These are phyloP conservation scores for Hippocampus comes DNA, from an alignment of 2,113 vertebrate genomes.

Conservation along the genomic window DNA sequence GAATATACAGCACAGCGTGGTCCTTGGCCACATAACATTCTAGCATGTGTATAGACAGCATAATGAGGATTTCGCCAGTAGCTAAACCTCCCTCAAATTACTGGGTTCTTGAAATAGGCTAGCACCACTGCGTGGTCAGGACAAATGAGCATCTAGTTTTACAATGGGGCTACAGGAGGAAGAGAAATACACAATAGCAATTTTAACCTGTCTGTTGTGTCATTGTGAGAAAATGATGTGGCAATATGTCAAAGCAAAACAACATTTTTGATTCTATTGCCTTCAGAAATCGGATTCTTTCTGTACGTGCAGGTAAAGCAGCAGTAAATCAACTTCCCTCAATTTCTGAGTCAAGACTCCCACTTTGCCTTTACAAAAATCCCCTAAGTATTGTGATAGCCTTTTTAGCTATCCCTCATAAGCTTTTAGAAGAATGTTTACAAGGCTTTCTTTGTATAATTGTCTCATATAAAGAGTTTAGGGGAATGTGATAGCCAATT, in stretches of 20 bases:
- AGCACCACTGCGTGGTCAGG: slow-evolving; percentile 28
- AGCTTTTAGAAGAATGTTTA: slow-evolving; percentile 14
- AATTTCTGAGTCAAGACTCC: neutral
- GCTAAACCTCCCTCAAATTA: slow-evolving; percentile 48
- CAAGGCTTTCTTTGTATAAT: neutral
- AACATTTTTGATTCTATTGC: slow-evolving; percentile 9
- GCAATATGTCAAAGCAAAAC: slow-evolving; percentile 9
- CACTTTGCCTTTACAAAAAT: neutral
- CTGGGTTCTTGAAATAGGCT: slow-evolving; percentile 57
- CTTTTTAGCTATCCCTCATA: slow-evolving; percentile 10
- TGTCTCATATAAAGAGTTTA: neutral
- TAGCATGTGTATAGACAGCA: neutral
- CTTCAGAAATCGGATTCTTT: neutral
- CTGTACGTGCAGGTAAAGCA: neutral
- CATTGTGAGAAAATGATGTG: slow-evolving; percentile 6
- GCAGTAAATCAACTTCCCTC: neutral
- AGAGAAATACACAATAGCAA: slow-evolving; percentile 17
- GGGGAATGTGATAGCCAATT: slow-evolving; percentile 8
- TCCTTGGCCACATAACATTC: neutral
- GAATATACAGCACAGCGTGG: neutral
- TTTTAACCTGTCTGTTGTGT: neutral
- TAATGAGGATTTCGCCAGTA: neutral
- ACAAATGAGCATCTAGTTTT: slow-evolving; percentile 35
- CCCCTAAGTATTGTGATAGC: slow-evolving; percentile 1
- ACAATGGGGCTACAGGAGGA: slow-evolving; percentile 28